Evolutionary conservation across 1,140 invertebrate species (phyloP), one percentile per base, ranked within the genome.

Genomic region (Adelges cooleyi): DNA sequence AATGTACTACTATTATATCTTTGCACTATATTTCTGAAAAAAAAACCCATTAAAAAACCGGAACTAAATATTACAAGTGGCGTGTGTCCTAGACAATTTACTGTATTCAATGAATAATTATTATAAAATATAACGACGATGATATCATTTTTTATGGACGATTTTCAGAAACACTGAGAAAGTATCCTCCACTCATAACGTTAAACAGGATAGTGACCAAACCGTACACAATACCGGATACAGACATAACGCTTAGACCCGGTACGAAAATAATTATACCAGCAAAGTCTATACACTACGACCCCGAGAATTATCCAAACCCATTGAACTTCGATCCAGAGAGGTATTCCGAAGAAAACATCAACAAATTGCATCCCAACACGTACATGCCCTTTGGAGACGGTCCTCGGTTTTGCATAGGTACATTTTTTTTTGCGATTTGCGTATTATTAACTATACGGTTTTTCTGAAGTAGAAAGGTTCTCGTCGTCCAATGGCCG

Each of bases 321-420:
- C 86, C 89, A 0, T 76, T 83, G 2, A 71, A 72, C 5, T 93
- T 85, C 72, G 79, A 83, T 70, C 90, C 90, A 0, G 84, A 89
- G 36, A 77, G 89, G 68, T 90, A 89, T 73, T 74, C 71, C 2
- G 77, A 81, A 4, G 75, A 74, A 51, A 75, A 76, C 6, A 73
- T 73, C 17, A 68, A 69, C 6, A 71, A 78, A 23, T 44, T 68
- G 0, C 42, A 67, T 46, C 72, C 67, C 1, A 52, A 65, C 17
- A 68, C 75, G 1, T 81, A 77, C 68, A 70, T 82, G 48, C 81
- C 81, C 3, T 83, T 82, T 69, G 79, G 79, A 20, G 78, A 80
- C 33, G 80, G 79, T 10, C 73, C 74, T 2, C 69, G 78, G 49
- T 77, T 79, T 68, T 81, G 80, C 66, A 65, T 73, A 15, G 73